Evolutionary conservation across 1,140 invertebrate species (phyloP), one percentile per base, ranked within the genome.

Genomic region (Heliconius congener): DNA sequence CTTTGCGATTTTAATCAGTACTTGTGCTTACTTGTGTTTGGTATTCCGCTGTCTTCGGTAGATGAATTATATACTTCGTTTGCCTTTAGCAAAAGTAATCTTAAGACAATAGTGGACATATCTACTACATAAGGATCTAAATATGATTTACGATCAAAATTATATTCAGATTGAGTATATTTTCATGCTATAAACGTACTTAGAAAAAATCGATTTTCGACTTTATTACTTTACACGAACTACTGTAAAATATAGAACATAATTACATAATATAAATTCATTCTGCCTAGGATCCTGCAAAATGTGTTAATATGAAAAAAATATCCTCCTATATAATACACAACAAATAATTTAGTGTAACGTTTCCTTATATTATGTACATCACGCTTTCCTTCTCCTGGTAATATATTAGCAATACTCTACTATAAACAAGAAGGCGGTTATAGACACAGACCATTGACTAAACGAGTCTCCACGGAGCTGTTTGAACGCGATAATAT

Each of bases 401-500:
- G 27, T 18, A 30, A 66, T 75, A 39, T 42, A 52, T 70, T 18
- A 66, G 74, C 57, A 76, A 66, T 76, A 76, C 71, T 70, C n/a
- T 66, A 57, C 73, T 73, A 81, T 78, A 81, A 74, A 81, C 80
- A 81, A 81, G 80, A 75, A 81, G 73, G 82, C 81, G 83, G 74
- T 81, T 82, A 82, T 84, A 83, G 83, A 87, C 84, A 87, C 88
- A 87, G 82, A 80, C 87, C 87, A 91, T 90, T 88, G 91, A 90
- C 74, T 87, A 87, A 86, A 88, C 87, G 87, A 88, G 89, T 87
- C 86, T 88, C 88, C 66, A 81, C 85, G 87, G 88, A 86, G 85
- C 87, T 90, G 89, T 88, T 89, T 88, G 89, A 87, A 78, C 86
- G 77, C 86, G 91, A 91, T 93, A 91, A 93, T 91, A 88, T 88